Base-by-base conservation (phyloP, 2,797 vertebrate species). In the Parauchenoglanis punctatus region DNA sequence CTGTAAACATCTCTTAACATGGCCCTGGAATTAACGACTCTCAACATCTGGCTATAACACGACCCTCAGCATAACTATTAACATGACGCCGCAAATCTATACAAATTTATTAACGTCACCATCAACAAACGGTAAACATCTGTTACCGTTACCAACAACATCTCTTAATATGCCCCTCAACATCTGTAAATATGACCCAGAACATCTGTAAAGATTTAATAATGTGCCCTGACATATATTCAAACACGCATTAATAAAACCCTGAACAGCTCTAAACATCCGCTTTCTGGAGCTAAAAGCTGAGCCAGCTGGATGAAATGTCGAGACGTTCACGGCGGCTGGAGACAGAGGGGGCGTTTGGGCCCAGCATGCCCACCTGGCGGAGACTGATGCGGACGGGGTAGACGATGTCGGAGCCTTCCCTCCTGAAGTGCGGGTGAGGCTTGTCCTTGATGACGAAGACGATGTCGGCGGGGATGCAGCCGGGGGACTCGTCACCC, bases 391-490 rank as follows among this genome's bases (percentile, higher is more conserved):
- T 96, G 77, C 96, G 97, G 84, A 98, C 97, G 67, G 97, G 97
- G 92, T 98, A 99, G 88, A 99, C 94, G 88, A 99, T 97, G 93
- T 99, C 97, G 73, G 98, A 99, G 65, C 97, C 98, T 90, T 99
- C 99, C 83, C 99, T 96, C 91, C 98, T 97, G 94, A 99, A 99
- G 90, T 98, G 97, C 7, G 97, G 92, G 72, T 99, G 99, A 49
- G 97, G 97, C 92, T 99, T 99, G 95, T 99, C 99, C 95, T 99
- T 99, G 94, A 99, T 99, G 93, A 99, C 95, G 88, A 99, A 99
- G 91, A 99, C 97, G 89, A 99, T 98, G 92, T 99, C 99, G 67
- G 98, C 99, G 73, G 99, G 98, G 91, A 99, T 99, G 88, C 97
- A 97, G 88, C 92, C 97, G 61, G 96, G 94, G 2, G 97, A 97